Percentiles rank a stretch among this genome's conserved stretches.
Evolutionary conservation across 2,888 invertebrate genomes (phyloP).

Genomic region (Timandra comae): DNA sequence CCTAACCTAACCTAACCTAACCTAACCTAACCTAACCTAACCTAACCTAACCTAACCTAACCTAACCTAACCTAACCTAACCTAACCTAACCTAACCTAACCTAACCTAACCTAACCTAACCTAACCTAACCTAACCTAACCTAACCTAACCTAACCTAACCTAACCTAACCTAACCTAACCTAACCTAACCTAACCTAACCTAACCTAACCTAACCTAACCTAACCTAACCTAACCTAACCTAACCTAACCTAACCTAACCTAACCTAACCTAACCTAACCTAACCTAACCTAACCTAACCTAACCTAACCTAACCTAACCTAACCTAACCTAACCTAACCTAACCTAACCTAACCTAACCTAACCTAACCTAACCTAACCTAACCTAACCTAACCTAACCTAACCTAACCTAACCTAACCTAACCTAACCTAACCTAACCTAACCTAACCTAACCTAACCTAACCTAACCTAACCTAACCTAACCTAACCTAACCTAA

Average conservation of each 20-base stretch:
- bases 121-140: slow-evolving; percentile 6
- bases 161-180: slow-evolving; percentile 6
- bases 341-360: slow-evolving; percentile 7
- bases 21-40: no score
- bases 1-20: slow-evolving; percentile 6
- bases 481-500: slow-evolving; percentile 3
- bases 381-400: slow-evolving; percentile 3
- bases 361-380: slow-evolving; percentile 4
- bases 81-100: slow-evolving; percentile 4
- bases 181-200: slow-evolving; percentile 8
- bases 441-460: slow-evolving; percentile 3
- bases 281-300: slow-evolving; percentile 15
- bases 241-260: slow-evolving; percentile 24
- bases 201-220: slow-evolving; percentile 19
- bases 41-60: slow-evolving; percentile 6
- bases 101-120: slow-evolving; percentile 8
- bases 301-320: slow-evolving; percentile 12
- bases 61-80: slow-evolving; percentile 7
- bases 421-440: slow-evolving; percentile 3
- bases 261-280: slow-evolving; percentile 22
- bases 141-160: slow-evolving; percentile 5
- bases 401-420: slow-evolving; percentile 3
- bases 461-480: slow-evolving; percentile 3
- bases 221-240: slow-evolving; percentile 25
- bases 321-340: slow-evolving; percentile 11